These are phyloP conservation scores for Microtus californicus DNA, from an alignment of 2,797 vertebrate species.

Conservation along the genomic window DNA sequence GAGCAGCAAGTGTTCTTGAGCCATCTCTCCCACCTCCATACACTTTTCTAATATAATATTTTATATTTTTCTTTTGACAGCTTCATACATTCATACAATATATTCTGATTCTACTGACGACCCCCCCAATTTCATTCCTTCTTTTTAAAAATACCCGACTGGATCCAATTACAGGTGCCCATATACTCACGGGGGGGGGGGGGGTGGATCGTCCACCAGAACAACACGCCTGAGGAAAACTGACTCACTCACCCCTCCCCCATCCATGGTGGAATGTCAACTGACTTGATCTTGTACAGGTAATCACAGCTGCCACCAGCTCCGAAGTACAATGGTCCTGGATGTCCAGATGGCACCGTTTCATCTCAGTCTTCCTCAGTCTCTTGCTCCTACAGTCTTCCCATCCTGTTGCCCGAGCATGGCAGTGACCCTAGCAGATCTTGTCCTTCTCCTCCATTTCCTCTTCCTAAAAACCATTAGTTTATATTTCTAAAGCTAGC, in stretches of 20 bases:
- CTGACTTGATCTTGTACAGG: neutral
- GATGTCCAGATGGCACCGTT: neutral
- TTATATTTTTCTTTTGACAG: too few species aligned
- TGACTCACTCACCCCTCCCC: neutral
- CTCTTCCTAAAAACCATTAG: neutral
- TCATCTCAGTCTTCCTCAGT: neutral
- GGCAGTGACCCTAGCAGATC: too few species aligned
- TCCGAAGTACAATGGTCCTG: too few species aligned
- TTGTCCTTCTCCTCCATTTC: too few species aligned
- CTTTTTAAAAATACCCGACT: neutral
- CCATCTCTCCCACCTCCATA: too few species aligned
- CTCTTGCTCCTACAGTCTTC: neutral
- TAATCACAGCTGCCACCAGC: too few species aligned
- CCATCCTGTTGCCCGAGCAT: too few species aligned
- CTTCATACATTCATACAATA: too few species aligned
- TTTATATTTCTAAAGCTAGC: neutral
- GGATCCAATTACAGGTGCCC: neutral
- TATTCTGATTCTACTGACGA: neutral
- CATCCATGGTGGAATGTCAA: neutral
- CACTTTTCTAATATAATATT: too few species aligned
- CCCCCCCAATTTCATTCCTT: neutral
- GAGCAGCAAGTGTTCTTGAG: too few species aligned
- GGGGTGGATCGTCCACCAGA: too few species aligned
- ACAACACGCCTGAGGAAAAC: neutral
- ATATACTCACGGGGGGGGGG: neutral